Evolutionary conservation across 92 coral and sea anemone species (phyloP).

Genomic region (Heteractis magnifica): DNA sequence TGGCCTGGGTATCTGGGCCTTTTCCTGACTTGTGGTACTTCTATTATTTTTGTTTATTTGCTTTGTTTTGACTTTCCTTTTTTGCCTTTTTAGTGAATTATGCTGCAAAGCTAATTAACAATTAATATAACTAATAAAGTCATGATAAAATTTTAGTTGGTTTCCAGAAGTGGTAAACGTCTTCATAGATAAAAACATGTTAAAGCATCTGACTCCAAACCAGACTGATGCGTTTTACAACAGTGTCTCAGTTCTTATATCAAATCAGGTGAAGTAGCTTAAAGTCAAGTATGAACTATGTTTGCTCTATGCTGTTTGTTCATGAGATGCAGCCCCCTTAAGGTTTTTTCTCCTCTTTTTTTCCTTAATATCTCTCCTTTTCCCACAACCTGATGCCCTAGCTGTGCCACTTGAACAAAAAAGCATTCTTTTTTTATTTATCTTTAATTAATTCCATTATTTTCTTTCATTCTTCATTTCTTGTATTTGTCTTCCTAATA

Average conservation of each 20-base stretch:
- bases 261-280: constrained; percentile 74
- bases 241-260: constrained; percentile 93
- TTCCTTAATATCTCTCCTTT: background rate
- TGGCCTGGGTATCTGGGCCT: too few species aligned
- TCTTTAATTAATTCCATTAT: background rate
- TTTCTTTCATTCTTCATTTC: too few species aligned
- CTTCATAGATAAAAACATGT: constrained; percentile 92
- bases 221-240: constrained; percentile 93
- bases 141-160: constrained; percentile 54
- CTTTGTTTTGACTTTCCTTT: too few species aligned
- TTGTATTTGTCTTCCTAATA: too few species aligned
- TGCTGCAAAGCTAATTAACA: too few species aligned
- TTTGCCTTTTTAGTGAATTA: too few species aligned
- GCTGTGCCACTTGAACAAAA: background rate
- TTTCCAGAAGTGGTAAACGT: constrained; percentile 99
- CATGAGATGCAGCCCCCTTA: background rate
- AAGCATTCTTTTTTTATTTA: background rate
- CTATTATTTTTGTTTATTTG: too few species aligned
- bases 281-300: background rate
- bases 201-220: constrained; percentile 80
- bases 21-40: too few species aligned
- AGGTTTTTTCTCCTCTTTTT: too few species aligned
- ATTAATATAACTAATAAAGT: background rate
- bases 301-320: background rate
- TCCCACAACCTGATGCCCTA: background rate